Evolutionary conservation across 2,888 invertebrate species (phyloP), one percentile per base, ranked within the genome.

Genomic region (Saturnia pavonia): DNA sequence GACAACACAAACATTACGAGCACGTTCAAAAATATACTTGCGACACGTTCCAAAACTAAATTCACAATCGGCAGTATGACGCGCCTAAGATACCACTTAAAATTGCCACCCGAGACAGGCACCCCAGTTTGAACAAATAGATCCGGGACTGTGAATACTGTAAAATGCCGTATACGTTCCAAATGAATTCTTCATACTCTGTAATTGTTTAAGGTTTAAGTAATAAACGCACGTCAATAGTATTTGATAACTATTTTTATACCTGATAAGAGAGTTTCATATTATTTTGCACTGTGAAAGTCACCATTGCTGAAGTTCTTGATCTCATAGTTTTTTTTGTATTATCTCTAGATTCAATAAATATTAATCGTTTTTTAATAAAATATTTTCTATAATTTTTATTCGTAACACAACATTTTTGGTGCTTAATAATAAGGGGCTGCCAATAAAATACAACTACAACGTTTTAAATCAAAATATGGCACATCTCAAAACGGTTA

Each of bases 281-380:
- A 40, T 65, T 65, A 40, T 65, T 40, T 65, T 9, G 65, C 65
- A 40, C 40, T 65, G 40, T 65, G 40, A 65, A 65, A 65, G 57
- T 27, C 57, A 25, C 57, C 57, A 60, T 60, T 27, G 27, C 27
- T 60, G 27, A 14, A 27, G 16, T 60, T 60, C 27, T 60, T 27
- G 2, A 54, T 11, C 54, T 54, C 54, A n/a, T 54, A 54, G n/a
- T 54, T 54, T 54, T 54, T 54, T 54, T 19, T 54, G 34, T 60
- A 60, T 60, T 60, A 25, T 27, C 14, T 60, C 1, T 60, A 60
- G 12, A 60, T 27, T 60, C 6, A 60, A 27, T 60, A 14, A 60
- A 11, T 25, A 27, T 4, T 60, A 16, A 60, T 60, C 25, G 57
- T 60, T 60, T 60, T 54, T 51, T 19, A 51, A 51, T 51, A 9